Conservation (phyloP, 2,113 vertebrate species). For the Oryzias celebensis region DNA sequence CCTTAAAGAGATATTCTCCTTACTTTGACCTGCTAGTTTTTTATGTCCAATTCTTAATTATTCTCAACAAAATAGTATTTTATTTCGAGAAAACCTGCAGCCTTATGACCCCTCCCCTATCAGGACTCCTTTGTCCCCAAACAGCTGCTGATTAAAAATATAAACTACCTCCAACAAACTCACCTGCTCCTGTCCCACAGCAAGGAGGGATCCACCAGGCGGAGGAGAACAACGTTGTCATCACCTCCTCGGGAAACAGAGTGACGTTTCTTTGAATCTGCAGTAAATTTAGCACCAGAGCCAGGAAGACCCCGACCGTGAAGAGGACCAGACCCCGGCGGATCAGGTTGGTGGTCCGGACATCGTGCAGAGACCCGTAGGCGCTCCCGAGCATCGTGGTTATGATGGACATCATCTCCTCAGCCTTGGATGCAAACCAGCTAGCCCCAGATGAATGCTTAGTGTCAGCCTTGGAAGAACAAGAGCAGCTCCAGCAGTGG, state of each 20-base stretch:
- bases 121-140: constrained; percentile 43
- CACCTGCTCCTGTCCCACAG: constrained; percentile 94
- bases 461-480: constrained; percentile 68
- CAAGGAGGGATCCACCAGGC: constrained; percentile 98
- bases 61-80: neutral
- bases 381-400: constrained; percentile 73
- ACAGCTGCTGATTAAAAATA: constrained; percentile 11
- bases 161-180: constrained; percentile 52
- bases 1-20: too few species aligned
- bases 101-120: constrained; percentile 15
- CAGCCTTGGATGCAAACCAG: constrained; percentile 76
- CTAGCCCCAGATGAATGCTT: constrained; percentile 60
- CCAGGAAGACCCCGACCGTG: constrained; percentile 88
- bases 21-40: neutral
- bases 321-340: constrained; percentile 92
- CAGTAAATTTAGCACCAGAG: constrained; percentile 94
- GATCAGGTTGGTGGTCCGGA: constrained; percentile 82
- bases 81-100: neutral
- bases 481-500: constrained; percentile 86
- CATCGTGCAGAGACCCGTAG: constrained; percentile 72
- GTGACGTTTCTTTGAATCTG: constrained; percentile 93
- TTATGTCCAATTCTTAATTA: neutral
- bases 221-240: constrained; percentile 90
- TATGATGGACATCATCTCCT: constrained; percentile 82
- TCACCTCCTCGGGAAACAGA: constrained; percentile 92